Evolutionary conservation across 2,113 vertebrate species (phyloP), one percentile per base, ranked within the genome.

Genomic region (Urocitellus parryii): DNA sequence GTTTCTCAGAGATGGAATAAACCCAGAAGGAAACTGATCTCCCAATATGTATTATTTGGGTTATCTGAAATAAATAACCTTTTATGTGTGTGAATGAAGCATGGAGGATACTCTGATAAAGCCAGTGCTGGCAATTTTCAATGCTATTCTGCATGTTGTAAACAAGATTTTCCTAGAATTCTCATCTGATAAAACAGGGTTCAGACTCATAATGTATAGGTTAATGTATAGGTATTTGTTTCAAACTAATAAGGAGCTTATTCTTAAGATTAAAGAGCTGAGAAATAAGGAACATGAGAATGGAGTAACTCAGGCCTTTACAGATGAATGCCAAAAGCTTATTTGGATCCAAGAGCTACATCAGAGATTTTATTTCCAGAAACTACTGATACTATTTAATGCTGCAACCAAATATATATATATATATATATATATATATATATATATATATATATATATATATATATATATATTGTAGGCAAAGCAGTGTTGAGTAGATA

Each of bases 281-380:
- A 63, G 48, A 88, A 90, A 68, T 13, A 67, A 74, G 63, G 39
- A 65, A 10, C 74, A 77, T 6, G 34, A 68, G 88, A 93, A 97
- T 88, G 45, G 37, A 89, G 74, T 4, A n/a, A 76, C 27, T 32
- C 11, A 37, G 63, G 95, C 37, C 89, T 73, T 87, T 73, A 37
- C 1, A 86, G 61, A 56, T 11, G 9, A 77, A 83, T 39, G 51
- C 83, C 96, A 91, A 93, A 94, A 83, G 58, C 93, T 91, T 77
- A 95, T 65, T 95, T 56, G 25, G 74, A 87, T 90, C 83, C 93
- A 95, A 97, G 93, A 93, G 56, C 96, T 86, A 96, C 82, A 95
- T 45, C 29, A 94, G 94, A 94, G 6, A 22, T 96, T 97, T 97
- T 94, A 94, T 90, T 95, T 96, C 93, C 80, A 90, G 72, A 96